These are phyloP conservation scores for Brachypalpus laphriformis DNA, from an alignment of 2,888 invertebrate species.

Conservation along the genomic window DNA sequence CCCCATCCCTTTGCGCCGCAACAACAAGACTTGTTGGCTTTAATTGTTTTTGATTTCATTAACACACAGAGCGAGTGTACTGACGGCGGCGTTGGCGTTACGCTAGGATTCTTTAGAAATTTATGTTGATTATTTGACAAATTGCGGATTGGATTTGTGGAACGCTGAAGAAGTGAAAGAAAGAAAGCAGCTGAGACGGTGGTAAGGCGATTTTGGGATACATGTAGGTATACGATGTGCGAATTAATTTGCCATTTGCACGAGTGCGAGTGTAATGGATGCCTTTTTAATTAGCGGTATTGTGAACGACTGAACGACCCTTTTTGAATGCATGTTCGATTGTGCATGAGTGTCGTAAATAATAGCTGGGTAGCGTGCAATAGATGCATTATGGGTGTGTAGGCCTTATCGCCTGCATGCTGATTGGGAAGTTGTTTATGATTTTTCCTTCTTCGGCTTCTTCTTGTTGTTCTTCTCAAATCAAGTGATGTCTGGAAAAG, in stretches of 20 bases:
- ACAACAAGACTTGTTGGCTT: conserved; percentile 49
- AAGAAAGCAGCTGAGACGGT: conserved; percentile 15
- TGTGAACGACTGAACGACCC: conserved; percentile 26
- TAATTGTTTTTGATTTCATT: conserved; percentile 68
- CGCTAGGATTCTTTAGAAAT: conserved; percentile 67
- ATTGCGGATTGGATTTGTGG: conserved; percentile 51
- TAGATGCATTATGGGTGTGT: conserved; percentile 48
- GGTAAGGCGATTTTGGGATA: conserved; percentile 24
- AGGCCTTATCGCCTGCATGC: conserved; percentile 21
- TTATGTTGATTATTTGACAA: conserved; percentile 66
- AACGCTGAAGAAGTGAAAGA: conserved; percentile 1
- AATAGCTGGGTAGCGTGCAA: conserved; percentile 50
- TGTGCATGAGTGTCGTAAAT: conserved; percentile 27
- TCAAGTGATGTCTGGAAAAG: neutral
- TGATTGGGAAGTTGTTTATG: conserved; percentile 25
- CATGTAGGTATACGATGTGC: neutral
- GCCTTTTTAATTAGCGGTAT: conserved; percentile 58
- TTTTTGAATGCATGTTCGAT: conserved; percentile 4
- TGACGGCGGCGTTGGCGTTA: conserved; percentile 42
- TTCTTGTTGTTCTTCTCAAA: neutral
- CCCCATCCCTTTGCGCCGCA: neutral
- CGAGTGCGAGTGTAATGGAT: conserved; percentile 63
- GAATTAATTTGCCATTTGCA: conserved; percentile 67
- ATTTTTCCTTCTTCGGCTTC: neutral
- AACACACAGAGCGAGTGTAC: neutral